These are phyloP conservation scores for Hemiscyllium ocellatum DNA, from an alignment of 2,113 vertebrate genomes.

Conservation along the genomic window DNA sequence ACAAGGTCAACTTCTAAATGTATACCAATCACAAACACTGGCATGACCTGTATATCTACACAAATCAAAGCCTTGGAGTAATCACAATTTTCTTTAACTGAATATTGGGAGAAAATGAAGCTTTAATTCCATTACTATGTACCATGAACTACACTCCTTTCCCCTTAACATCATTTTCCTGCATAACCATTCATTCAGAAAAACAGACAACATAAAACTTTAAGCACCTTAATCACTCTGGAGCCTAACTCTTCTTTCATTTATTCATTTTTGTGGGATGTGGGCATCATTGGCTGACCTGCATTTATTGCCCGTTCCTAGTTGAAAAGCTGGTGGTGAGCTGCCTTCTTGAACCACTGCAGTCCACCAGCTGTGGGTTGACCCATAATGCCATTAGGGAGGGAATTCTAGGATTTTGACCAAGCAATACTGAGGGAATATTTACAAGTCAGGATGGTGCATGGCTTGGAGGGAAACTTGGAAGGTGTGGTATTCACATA, in stretches of 20 bases:
- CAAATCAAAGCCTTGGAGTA: not conserved
- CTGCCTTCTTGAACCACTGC: no score
- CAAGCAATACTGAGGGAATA: no score
- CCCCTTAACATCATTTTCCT: not conserved
- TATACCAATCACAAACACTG: not conserved
- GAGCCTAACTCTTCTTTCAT: not conserved
- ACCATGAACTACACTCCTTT: not conserved
- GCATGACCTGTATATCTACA: not conserved
- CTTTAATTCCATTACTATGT: not conserved
- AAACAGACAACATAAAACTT: not conserved
- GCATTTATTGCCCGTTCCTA: no score
- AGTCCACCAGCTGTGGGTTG: no score
- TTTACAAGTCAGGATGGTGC: no score
- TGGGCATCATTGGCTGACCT: no score
- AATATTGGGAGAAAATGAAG: not conserved
- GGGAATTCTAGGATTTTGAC: no score
- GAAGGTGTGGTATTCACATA: no score
- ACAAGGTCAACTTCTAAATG: not conserved
- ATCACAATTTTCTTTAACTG: not conserved
- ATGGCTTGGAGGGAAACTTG: no score
- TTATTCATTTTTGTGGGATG: no score
- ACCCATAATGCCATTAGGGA: no score
- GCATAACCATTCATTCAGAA: not conserved
- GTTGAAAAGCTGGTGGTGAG: no score
- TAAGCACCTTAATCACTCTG: not conserved